Evolutionary conservation across 2,888 invertebrate genomes (phyloP), one percentile per base, ranked within the genome.

Genomic region (Brachylomia viminalis): DNA sequence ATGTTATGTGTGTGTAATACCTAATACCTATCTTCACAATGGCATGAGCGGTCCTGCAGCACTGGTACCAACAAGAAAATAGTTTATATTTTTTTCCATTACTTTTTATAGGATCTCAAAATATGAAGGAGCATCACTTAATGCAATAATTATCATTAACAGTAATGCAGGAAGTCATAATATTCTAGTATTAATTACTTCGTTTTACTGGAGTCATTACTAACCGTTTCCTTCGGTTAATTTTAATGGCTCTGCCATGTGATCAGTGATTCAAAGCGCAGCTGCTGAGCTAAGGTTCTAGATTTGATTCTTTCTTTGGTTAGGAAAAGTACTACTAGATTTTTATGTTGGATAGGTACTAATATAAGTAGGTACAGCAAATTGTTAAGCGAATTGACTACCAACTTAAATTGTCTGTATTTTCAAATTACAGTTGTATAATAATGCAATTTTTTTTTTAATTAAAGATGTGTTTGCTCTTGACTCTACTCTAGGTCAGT

Each of bases 101-200:
- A 33, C 15, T 42, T 17, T 15, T 15, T 11, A 42, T 0, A 30
- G 11, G 7, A 45, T 54, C 15, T 45, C 10, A 33, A 49, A 64
- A 27, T 20, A n/a, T 38, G 15, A 38, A 45, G 23, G 4, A 23
- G 23, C 62, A 30, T 30, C n/a, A 61, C n/a, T 59, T 47, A 54
- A 23, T 45, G 33, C 15, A 49, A 33, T 64, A 33, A 80, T n/a
- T 15, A 47, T 38, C 23, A 33, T 73, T 33, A 27, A 20, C 6
- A 52, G 33, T 75, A 5, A 8, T 38, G n/a, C 58, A 58, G 77
- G 77, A 82, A 82, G 82, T 49, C 38, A 54, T 68, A 77, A 68
- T 69, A 59, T 47, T 64, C 3, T 27, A 58, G 20, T 38, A 49
- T 33, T 77, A 38, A 82, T 69, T 45, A 68, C 52, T 58, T 27